These are phyloP conservation scores for Barnardius zonarius DNA, from an alignment of 2,113 vertebrate genomes.

Conservation along the genomic window DNA sequence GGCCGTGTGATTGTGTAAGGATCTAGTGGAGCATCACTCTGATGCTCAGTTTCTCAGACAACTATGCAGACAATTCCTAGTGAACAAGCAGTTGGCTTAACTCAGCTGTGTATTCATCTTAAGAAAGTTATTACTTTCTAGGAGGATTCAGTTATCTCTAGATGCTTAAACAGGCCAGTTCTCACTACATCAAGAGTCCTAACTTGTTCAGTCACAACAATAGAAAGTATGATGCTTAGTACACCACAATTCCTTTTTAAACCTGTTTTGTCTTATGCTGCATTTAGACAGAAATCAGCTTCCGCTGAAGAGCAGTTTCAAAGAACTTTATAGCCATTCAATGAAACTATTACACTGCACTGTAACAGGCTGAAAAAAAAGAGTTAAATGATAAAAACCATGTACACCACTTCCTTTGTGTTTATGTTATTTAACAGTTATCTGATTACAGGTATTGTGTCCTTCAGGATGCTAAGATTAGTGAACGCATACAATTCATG, in stretches of 20 bases:
- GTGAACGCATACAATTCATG: neutral
- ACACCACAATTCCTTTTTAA: neutral
- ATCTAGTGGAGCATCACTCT: neutral
- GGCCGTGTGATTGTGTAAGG: neutral
- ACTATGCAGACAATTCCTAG: neutral
- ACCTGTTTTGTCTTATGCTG: neutral
- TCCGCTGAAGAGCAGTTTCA: neutral
- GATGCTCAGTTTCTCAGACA: neutral
- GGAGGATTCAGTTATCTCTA: neutral
- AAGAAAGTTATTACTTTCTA: neutral
- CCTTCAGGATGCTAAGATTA: neutral
- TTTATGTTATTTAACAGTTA: neutral
- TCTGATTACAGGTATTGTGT: neutral
- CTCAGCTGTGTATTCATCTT: neutral
- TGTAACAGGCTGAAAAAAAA: neutral
- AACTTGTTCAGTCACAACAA: neutral
- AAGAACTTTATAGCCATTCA: neutral
- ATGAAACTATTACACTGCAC: neutral
- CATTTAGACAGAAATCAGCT: neutral
- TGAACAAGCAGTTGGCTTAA: neutral
- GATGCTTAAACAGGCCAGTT: neutral
- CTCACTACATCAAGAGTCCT: neutral
- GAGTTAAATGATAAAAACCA: neutral
- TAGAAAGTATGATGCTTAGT: neutral
- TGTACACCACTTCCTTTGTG: neutral